phyloP scores from a whole-genome alignment of 1,140 invertebrate genomes.

The Drosophila sp. region DNA sequence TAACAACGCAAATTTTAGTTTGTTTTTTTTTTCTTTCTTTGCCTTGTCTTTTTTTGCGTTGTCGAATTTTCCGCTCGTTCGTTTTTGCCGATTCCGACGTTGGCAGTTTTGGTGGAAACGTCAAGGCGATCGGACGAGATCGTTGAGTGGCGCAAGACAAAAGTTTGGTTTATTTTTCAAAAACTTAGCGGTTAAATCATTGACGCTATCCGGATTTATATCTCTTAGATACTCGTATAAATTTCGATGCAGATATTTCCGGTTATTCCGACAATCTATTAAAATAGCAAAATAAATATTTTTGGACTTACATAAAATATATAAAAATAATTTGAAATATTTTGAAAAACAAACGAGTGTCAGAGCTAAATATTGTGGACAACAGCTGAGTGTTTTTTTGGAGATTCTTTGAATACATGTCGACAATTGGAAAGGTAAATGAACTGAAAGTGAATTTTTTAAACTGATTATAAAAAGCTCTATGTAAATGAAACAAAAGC shows the following conservation, averaged over 20 bases:
- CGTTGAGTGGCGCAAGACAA: constrained; percentile 23
- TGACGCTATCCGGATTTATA: constrained; percentile 55
- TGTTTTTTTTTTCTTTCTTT: constrained; percentile 12
- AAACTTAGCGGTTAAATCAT: constrained; percentile 4
- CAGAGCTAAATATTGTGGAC: constrained; percentile 7
- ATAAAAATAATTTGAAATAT: constrained; percentile 38
- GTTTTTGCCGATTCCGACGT: constrained; percentile 19
- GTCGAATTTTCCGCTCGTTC: constrained; percentile 50
- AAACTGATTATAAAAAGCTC: constrained; percentile 11
- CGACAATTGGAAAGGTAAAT: constrained; percentile 42
- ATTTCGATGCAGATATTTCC: constrained; percentile 60
- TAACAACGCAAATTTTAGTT: constrained; percentile 29
- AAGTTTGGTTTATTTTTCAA: constrained; percentile 3
- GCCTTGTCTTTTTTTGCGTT: constrained; percentile 15
- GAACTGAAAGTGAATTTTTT: constrained; percentile 7
- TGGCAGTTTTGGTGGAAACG: constrained; percentile 70
- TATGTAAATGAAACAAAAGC: neutral
- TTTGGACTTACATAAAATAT: constrained; percentile 37
- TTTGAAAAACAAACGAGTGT: constrained; percentile 29
- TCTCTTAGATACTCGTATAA: constrained; percentile 37
- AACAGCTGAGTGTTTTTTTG: constrained; percentile 28
- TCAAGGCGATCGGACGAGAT: constrained; percentile 71
- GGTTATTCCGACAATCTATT: constrained; percentile 41
- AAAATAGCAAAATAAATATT: constrained; percentile 31
- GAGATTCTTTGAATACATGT: constrained; percentile 10